Percentiles rank a stretch among this genome's conserved stretches.
Evolutionary conservation across 2,888 invertebrate genomes (phyloP).

Genomic region (Ormyrus pomaceus): DNA sequence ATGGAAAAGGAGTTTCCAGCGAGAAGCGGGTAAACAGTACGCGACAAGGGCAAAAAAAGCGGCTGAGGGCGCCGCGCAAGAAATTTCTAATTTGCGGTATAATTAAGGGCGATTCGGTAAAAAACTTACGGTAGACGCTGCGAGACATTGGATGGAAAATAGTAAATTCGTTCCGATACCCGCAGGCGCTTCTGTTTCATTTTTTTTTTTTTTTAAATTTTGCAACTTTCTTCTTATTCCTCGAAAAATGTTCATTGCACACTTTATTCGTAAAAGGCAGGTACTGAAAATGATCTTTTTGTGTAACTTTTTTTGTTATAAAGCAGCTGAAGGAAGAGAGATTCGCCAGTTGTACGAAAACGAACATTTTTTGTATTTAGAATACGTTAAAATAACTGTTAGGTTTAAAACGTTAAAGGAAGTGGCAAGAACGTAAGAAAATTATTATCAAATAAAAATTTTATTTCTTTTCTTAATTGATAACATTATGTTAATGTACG

Average conservation of each 20-base stretch:
- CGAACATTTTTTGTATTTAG: too few species aligned
- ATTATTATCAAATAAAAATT: not conserved
- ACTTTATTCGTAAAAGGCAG: too few species aligned
- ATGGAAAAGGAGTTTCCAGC: not conserved
- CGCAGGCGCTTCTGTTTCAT: not conserved
- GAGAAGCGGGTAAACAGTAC: not conserved
- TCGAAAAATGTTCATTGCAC: too few species aligned
- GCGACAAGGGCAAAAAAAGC: constrained; percentile 39
- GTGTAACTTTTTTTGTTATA: too few species aligned
- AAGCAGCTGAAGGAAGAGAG: too few species aligned
- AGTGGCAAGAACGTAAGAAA: not conserved
- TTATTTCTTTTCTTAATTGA: not conserved
- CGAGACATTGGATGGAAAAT: constrained; percentile 53
- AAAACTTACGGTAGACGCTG: constrained; percentile 70
- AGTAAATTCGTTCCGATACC: constrained; percentile 17
- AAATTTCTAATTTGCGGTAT: constrained; percentile 75
- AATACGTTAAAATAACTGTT: too few species aligned
- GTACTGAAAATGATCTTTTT: too few species aligned
- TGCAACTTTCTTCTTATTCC: too few species aligned
- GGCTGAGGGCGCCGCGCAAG: constrained; percentile 66
- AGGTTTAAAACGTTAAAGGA: not conserved
- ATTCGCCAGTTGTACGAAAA: too few species aligned
- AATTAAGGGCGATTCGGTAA: constrained; percentile 73
- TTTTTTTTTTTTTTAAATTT: too few species aligned
- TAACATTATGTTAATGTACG: not conserved